phyloP scores from a whole-genome alignment of 2,113 vertebrate species.

The Leiothrix lutea region DNA sequence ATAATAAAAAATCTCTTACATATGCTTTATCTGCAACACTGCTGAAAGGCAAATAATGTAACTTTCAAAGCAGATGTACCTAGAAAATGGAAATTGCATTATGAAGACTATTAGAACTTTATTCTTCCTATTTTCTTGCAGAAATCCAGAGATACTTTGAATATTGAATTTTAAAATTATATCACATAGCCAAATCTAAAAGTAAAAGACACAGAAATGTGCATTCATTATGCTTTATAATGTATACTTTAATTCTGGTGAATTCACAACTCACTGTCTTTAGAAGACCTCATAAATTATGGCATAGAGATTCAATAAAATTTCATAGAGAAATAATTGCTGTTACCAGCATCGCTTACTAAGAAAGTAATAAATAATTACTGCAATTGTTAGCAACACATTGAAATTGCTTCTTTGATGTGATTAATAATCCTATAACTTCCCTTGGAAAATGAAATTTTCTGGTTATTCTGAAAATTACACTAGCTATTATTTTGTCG shows the following conservation, averaged over 20 bases:
- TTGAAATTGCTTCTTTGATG: not conserved
- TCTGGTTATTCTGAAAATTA: not conserved
- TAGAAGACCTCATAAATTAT: not conserved
- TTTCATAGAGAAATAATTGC: not conserved
- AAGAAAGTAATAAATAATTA: not conserved
- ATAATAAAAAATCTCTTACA: not conserved
- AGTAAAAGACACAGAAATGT: not conserved
- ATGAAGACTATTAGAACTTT: not conserved
- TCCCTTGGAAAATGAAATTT: not conserved
- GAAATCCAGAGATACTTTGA: not conserved
- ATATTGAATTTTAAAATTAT: not conserved
- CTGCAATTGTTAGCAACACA: not conserved
- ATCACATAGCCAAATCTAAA: not conserved
- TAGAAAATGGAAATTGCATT: not conserved
- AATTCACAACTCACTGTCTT: not conserved
- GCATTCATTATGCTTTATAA: not conserved
- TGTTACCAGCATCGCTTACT: not conserved
- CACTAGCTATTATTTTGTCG: not conserved
- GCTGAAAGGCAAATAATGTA: not conserved
- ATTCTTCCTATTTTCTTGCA: not conserved
- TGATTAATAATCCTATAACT: not conserved
- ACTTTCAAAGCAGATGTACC: not conserved
- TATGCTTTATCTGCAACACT: not conserved
- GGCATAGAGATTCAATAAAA: not conserved
- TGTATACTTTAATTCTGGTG: not conserved